Percentiles rank a stretch among this genome's conserved stretches.
Conservation (phyloP, 2,888 invertebrate genomes). For the Pollenia labialis region DNA sequence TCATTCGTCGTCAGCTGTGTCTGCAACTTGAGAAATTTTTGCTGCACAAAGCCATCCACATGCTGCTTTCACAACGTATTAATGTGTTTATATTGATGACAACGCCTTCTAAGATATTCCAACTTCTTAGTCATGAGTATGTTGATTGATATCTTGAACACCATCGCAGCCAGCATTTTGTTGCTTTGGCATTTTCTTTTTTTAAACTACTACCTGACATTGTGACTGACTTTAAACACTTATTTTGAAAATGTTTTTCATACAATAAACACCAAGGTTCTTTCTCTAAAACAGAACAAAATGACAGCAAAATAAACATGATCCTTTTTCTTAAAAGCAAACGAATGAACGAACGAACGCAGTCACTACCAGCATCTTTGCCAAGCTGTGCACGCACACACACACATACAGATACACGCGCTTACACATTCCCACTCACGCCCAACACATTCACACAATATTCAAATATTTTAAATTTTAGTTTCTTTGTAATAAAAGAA, state of each 20-base stretch:
- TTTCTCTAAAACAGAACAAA: slow-evolving; percentile 42
- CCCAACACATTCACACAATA: slow-evolving; percentile 16
- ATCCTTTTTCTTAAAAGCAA: slow-evolving; percentile 60
- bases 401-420: neutral
- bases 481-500: slow-evolving; percentile 14
- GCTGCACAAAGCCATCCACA: neutral
- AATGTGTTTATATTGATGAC: slow-evolving; percentile 63
- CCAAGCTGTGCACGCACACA: neutral
- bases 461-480: slow-evolving; percentile 54
- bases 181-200: neutral
- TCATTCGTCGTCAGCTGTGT: slow-evolving; percentile 16
- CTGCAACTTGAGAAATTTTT: neutral
- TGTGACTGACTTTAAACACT: slow-evolving; percentile 70
- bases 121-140: slow-evolving; percentile 32
- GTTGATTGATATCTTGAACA: slow-evolving; percentile 4
- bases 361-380: slow-evolving; percentile 50
- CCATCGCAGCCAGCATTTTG: slow-evolving; percentile 6
- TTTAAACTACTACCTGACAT: slow-evolving; percentile 67
- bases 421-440: neutral
- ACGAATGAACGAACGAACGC: slow-evolving; percentile 13
- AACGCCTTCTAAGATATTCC: slow-evolving; percentile 60
- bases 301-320: slow-evolving; percentile 64
- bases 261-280: slow-evolving; percentile 35
- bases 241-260: slow-evolving; percentile 48
- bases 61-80: slow-evolving; percentile 27